Base-by-base conservation (phyloP, 92 coral and sea anemone genomes). In the Muricea muricata region DNA sequence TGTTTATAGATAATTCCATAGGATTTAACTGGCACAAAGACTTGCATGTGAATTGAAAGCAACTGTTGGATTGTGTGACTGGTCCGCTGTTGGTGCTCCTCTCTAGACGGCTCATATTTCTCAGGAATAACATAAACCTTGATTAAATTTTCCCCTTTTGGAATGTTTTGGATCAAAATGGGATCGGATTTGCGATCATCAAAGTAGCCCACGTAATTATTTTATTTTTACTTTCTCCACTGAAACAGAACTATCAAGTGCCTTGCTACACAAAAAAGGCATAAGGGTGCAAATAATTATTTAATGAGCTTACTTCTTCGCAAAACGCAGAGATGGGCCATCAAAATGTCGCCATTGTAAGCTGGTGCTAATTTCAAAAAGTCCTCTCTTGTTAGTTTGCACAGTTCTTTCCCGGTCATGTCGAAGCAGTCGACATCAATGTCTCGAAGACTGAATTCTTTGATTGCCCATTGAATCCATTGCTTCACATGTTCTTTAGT, bases 331-430 rank as follows among this genome's bases (percentile, higher is more conserved):
- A 97, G 91, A 82, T 97, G 99, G 1, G 99, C 99, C 99, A 97
- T 92, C 40, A 97, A 83, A 65, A 97, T 97, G 26, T 97, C 99
- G 13, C 99, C 99, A 78, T 97, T 97, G 89, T 94, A 97, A 12
- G 99, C 99, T 47, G 99, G 99, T 17, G 99, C 99, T 58, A 97
- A 98, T 67, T 97, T 97, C 94, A 97, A 94, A 74, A 97, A 97
- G 11, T 93, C 99, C 40, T 97, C 99, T 47, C 99, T 75, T 6
- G 98, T 97, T 66, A 97, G 78, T 18, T 93, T 93, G 79, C 99
- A 97, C 1, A 97, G 93, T 26, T 97, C 94, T 46, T 92, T 90
- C 32, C 99, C 99, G 32, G 93, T 95, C 95, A 97, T 97, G 84
- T 94, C 94, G 75, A 97, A 97, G n/a, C 97, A 90, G 18, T 94